Evolutionary conservation across 2,797 vertebrate genomes (phyloP), one percentile per base, ranked within the genome.

Genomic region (Parauchenoglanis ngamensis): DNA sequence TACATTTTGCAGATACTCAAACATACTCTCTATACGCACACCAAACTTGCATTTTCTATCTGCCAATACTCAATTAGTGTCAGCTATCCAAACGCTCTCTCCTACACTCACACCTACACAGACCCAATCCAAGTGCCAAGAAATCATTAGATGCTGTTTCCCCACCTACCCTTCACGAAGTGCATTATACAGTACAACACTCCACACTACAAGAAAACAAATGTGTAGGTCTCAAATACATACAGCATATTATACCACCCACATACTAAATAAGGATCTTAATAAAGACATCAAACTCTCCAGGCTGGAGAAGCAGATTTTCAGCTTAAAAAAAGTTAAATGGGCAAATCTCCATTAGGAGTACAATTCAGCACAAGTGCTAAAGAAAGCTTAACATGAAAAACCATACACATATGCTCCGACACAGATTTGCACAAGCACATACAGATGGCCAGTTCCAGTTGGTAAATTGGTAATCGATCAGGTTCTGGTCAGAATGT

Each of bases 51-150:
- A 83, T 89, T 90, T 85, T 87, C 65, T 54, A 80, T 88, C 83
- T 87, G 88, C 88, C 88, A 87, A 88, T 90, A 90, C 78, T 88
- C 85, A 90, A 90, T 90, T 90, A 90, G 77, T 85, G 70, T 88
- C 82, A 86, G 85, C 88, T 89, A 87, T 88, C 88, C 88, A 78
- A 89, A 88, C 88, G 35, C 83, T 77, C 11, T 61, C 87, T 89
- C 73, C 78, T 68, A 80, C 81, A 86, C 70, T 67, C 73, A 82
- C 87, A 86, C 82, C 87, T 72, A 84, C 87, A 83, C 85, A 67
- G 67, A 85, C 65, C 81, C 52, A 49, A 85, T 76, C 68, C 17
- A 82, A 85, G 23, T 85, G 87, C 77, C 77, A 88, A 88, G 77
- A 88, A 85, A 82, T 70, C 79, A 75, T 79, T 85, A 88, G 23